Conservation (phyloP, 2,113 vertebrate genomes). For the Zingel zingel region DNA sequence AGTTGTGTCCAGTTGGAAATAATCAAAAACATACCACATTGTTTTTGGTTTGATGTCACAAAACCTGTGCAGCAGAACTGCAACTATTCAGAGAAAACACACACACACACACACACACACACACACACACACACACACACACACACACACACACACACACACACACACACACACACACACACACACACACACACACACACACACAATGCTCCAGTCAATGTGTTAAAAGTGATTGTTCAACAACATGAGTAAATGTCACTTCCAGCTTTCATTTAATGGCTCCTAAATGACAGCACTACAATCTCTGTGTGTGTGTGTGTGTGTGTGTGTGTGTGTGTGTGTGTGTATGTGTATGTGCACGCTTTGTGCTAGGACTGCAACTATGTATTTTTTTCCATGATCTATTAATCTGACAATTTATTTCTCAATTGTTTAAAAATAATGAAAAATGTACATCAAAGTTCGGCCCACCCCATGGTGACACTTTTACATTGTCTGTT, state of each 20-base stretch:
- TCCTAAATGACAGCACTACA: conserved; percentile 9
- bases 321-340: background rate
- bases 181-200: background rate
- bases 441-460: background rate
- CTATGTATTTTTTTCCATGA: background rate
- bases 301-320: background rate
- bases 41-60: conserved; percentile 14
- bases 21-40: background rate
- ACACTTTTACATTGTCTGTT: background rate
- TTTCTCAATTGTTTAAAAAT: background rate
- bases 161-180: background rate
- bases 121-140: background rate
- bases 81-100: background rate
- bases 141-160: background rate
- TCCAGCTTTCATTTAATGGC: conserved; percentile 20
- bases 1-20: background rate
- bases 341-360: background rate
- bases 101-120: background rate
- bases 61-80: background rate
- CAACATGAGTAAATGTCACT: conserved; percentile 32
- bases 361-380: background rate
- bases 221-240: conserved; percentile 11
- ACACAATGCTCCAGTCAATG: background rate
- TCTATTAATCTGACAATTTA: background rate
- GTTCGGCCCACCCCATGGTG: background rate